Percentiles rank a stretch among this genome's conserved stretches.
phyloP scores from a whole-genome alignment of 2,113 vertebrate species.

The Pholis gunnellus region DNA sequence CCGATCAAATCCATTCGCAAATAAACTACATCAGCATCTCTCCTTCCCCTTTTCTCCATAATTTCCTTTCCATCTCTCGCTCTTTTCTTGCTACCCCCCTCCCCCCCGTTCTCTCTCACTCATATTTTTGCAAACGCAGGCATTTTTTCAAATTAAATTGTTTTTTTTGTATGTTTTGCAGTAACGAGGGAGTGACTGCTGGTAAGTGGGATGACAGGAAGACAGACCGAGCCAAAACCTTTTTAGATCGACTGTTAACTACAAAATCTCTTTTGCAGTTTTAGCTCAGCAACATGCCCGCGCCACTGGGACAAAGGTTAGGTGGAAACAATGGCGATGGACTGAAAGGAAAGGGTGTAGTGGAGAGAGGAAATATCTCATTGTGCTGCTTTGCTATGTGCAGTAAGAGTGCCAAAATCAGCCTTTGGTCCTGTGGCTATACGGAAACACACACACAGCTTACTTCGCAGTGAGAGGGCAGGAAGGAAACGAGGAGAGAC shows the following conservation, averaged over 20 bases:
- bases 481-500: conserved; percentile 65
- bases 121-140: conserved; percentile 47
- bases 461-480: conserved; percentile 24
- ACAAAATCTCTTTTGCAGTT: not conserved
- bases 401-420: conserved; percentile 28
- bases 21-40: conserved; percentile 37
- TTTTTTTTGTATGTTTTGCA: conserved; percentile 29
- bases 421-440: not conserved
- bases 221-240: conserved; percentile 1
- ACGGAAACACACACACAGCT: conserved; percentile 47
- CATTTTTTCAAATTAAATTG: conserved; percentile 39
- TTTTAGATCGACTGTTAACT: not conserved
- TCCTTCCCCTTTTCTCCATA: conserved; percentile 60
- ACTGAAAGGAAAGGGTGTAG: conserved; percentile 55
- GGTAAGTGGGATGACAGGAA: conserved; percentile 20
- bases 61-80: conserved; percentile 32
- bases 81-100: not conserved
- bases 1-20: conserved; percentile 55
- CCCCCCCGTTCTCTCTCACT: conserved; percentile 17
- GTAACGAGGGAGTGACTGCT: not conserved
- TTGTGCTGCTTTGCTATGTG: conserved; percentile 40
- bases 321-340: conserved; percentile 56
- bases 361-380: conserved; percentile 55
- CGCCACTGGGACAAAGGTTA: conserved; percentile 25
- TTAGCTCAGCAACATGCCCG: not conserved